Base-by-base conservation (phyloP, 2,113 vertebrate genomes). In the Alectura lathami region DNA sequence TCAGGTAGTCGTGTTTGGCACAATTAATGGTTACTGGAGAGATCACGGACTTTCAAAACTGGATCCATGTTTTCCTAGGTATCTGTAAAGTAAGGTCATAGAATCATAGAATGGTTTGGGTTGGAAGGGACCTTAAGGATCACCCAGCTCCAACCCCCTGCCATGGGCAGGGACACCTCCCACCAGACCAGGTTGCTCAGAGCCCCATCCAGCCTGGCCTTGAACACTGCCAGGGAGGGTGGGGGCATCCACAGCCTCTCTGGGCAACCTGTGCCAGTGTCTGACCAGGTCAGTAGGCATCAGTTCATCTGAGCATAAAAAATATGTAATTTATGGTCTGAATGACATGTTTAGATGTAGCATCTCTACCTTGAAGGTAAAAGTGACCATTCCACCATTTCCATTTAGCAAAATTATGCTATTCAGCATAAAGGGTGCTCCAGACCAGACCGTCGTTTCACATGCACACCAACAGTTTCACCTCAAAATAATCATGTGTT, bases 401-500 rank as follows among this genome's bases (percentile, higher is more conserved):
- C 26, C 17, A 15, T 27, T 78, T 29, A 56, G 32, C 4, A 29
- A 27, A 53, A 7, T 7, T 10, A 18, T 17, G 40, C 48, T 26
- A 7, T 9, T 56, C 26, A 2, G 23, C 8, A 51, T 8, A 38
- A n/a, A 23, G 50, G 21, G 6, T 45, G 22, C 36, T 77, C 24
- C 42, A 43, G 27, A 17, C 3, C 43, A 68, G 27, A 36, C 8
- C 29, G 60, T 24, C 38, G 2, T 34, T 57, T 74, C 51, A 76
- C 11, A 53, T 30, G 30, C 42, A 36, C 13, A 34, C 56, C 20
- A 23, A 59, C 3, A 1, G 29, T 70, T 30, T 20, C 4, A 66
- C n/a, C 23, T 54, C 27, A 7, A 26, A 11, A 22, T 5, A 56
- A 17, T 6, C 11, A 2, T 1, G 0, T 4, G 7, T 27, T 30